phyloP scores from a whole-genome alignment of 1,140 invertebrate genomes.

The Elysia chlorotica region DNA sequence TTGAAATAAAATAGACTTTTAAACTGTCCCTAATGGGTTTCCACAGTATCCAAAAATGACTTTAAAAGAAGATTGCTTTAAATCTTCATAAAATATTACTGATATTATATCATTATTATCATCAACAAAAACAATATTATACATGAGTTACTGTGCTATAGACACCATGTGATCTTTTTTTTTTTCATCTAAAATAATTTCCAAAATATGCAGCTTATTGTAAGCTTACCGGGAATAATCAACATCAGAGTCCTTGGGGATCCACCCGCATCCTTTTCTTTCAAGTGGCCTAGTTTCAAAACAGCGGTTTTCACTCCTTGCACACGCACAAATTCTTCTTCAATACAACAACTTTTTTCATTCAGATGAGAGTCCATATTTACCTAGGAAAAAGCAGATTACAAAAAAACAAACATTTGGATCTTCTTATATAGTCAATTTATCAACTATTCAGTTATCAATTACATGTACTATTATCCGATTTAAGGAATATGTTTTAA shows the following conservation, averaged over 20 bases:
- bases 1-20: neutral
- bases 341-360: neutral
- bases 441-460: too few species aligned
- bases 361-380: neutral
- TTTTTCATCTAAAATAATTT: neutral
- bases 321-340: constrained; percentile 5
- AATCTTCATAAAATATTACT: neutral
- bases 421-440: too few species aligned
- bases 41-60: neutral
- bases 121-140: neutral
- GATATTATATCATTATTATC: neutral
- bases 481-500: too few species aligned
- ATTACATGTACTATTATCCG: too few species aligned
- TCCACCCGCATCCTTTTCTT: neutral
- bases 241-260: neutral
- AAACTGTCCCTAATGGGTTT: neutral
- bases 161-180: neutral
- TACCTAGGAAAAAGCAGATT: neutral
- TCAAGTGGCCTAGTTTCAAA: constrained; percentile 1
- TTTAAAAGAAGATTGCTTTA: neutral
- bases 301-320: constrained; percentile 4
- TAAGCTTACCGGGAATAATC: constrained; percentile 10
- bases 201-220: neutral
- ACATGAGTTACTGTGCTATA: neutral
- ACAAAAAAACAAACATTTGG: neutral